Conservation (phyloP, 2,113 vertebrate genomes). For the Pterocles burchelli region DNA sequence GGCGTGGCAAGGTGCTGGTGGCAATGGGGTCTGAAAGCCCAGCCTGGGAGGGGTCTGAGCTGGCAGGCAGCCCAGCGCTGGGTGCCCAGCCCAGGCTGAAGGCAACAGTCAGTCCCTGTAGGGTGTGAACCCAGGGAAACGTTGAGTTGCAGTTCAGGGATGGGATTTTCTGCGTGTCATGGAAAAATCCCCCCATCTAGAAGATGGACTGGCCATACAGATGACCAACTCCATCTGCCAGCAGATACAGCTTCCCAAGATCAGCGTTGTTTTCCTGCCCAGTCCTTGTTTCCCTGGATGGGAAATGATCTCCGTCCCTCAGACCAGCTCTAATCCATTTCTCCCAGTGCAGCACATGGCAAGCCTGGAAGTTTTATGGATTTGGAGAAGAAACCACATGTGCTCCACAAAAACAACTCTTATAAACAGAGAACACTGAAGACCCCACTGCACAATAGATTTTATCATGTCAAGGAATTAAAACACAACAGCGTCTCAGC, state of each 20-base stretch:
- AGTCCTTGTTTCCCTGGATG: not conserved
- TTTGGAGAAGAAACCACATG: not conserved
- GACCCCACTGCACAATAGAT: not conserved
- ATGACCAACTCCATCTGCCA: not conserved
- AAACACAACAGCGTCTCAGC: not conserved
- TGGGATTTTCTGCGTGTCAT: fast-evolving
- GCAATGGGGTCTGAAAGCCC: not conserved
- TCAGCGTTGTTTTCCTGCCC: not conserved
- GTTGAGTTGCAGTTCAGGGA: not conserved
- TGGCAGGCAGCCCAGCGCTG: fast-evolving
- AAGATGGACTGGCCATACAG: not conserved
- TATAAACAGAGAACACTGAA: not conserved
- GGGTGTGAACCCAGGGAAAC: not conserved
- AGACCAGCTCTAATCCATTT: not conserved
- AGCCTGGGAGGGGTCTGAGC: not conserved
- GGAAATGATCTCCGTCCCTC: not conserved
- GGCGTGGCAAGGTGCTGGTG: not conserved
- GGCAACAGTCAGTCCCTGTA: too few relatives aligned
- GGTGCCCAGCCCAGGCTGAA: not conserved
- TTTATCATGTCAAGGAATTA: not conserved
- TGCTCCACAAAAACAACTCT: not conserved
- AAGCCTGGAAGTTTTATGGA: not conserved
- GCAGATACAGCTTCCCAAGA: not conserved
- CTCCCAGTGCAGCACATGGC: not conserved
- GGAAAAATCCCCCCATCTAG: not conserved